Evolutionary conservation across 1,140 invertebrate genomes (phyloP).

Genomic region (Augochlora pura): DNA sequence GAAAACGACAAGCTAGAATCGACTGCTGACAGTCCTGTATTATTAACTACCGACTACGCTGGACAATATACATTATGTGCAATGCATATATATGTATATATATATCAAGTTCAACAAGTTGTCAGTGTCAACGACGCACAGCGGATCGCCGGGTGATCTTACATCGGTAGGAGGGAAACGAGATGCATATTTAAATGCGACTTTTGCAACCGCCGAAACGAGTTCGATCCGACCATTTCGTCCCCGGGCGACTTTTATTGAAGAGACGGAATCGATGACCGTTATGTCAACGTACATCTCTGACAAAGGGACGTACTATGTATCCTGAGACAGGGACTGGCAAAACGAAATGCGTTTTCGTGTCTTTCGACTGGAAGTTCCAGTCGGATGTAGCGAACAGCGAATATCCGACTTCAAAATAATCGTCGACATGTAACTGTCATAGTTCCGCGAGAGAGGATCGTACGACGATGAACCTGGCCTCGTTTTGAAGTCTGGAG

Average conservation of each 20-base stretch:
- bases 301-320: not conserved
- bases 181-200: slow-evolving; percentile 23
- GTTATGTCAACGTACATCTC: slow-evolving; percentile 13
- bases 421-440: no score
- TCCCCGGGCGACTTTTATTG: slow-evolving; percentile 4
- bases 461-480: no score
- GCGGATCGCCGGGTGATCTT: not conserved
- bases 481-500: no score
- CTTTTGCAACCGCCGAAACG: slow-evolving; percentile 13
- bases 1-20: slow-evolving; percentile 1
- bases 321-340: not conserved
- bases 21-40: slow-evolving; percentile 12
- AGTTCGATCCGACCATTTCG: slow-evolving; percentile 27
- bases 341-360: not conserved
- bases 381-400: no score
- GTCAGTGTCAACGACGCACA: slow-evolving; percentile 17
- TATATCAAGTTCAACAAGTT: slow-evolving; percentile 10
- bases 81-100: no score
- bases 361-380: not conserved
- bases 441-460: no score
- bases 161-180: not conserved
- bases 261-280: slow-evolving; percentile 12
- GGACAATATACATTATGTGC: slow-evolving; percentile 2
- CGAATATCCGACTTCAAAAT: no score
- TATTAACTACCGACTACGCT: not conserved